Evolutionary conservation across 1,140 invertebrate species (phyloP), one percentile per base, ranked within the genome.

Genomic region (Hermetia illucens): DNA sequence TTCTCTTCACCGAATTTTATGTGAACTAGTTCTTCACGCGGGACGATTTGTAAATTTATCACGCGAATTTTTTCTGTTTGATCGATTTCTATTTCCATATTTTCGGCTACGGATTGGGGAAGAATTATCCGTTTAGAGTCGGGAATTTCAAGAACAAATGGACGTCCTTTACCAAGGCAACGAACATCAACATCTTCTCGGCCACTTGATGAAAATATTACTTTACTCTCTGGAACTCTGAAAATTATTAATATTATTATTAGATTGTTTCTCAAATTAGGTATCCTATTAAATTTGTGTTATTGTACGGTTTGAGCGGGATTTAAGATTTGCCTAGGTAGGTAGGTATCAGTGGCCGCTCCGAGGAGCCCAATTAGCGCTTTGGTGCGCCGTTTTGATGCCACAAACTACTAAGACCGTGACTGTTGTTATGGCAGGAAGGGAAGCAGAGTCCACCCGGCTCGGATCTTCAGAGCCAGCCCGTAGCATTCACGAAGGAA

Each of bases 171-270:
- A n/a, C 87, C 84, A 22, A 95, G 56, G 57, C 82, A 87, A 32
- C 86, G 62, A 0, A 96, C 87, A 66, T 98, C 93, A 16, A 63
- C 57, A 67, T 98, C 93, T 66, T 97, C 93, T 37, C 93, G 66
- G 1, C 93, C 93, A 40, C 90, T 93, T 4, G 91, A 76, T 46
- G 85, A 78, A 72, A 96, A 77, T 60, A 82, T 74, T 35, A 70
- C 44, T 8, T 61, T 55, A 18, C 45, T n/a, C 9, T 12, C 16
- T 15, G 20, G 10, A 46, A 42, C 3, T 33, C 32, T 10, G 45
- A 35, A 48, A 31, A 13, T 30, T 17, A 17, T 18, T 19, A 38
- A 39, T 32, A 21, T 32, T 29, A 46, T 29, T 5, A 13, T 33
- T 27, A 17, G 15, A 24, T 8, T 41, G 8, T 4, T 25, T 36